Conservation (phyloP, 2,797 vertebrate genomes). For the Hylomyscus alleni region DNA sequence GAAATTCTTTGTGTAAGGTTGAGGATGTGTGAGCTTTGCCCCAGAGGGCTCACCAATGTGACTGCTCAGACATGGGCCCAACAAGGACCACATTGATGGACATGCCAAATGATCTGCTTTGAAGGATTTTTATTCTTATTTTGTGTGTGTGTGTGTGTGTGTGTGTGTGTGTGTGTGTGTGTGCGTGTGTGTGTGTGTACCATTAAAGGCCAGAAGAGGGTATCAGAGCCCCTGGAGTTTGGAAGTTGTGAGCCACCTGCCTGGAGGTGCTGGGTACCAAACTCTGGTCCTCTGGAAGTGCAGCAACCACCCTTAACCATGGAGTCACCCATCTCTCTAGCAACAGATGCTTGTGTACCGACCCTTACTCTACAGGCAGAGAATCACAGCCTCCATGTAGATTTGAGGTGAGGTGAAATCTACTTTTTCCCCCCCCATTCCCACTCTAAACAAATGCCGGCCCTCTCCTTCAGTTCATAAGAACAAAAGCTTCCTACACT, state of each 20-base stretch:
- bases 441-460: constrained; percentile 54
- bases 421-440: neutral
- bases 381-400: neutral
- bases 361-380: neutral
- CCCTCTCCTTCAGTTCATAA: constrained; percentile 54
- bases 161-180: too few relatives aligned
- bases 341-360: neutral
- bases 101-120: neutral
- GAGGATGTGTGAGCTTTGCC: neutral
- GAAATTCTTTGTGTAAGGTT: neutral
- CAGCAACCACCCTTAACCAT: neutral
- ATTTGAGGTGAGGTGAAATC: neutral
- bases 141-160: neutral
- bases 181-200: neutral
- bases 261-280: neutral
- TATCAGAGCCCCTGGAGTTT: neutral
- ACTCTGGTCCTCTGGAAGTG: neutral
- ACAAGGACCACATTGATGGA: neutral
- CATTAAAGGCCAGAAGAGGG: neutral
- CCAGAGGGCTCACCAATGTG: neutral
- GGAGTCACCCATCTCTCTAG: neutral
- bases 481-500: constrained; percentile 67
- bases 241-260: neutral
- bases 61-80: neutral
- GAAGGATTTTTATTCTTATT: neutral